Base-by-base conservation (phyloP, 2,888 invertebrate genomes). In the Achlya flavicornis region DNA sequence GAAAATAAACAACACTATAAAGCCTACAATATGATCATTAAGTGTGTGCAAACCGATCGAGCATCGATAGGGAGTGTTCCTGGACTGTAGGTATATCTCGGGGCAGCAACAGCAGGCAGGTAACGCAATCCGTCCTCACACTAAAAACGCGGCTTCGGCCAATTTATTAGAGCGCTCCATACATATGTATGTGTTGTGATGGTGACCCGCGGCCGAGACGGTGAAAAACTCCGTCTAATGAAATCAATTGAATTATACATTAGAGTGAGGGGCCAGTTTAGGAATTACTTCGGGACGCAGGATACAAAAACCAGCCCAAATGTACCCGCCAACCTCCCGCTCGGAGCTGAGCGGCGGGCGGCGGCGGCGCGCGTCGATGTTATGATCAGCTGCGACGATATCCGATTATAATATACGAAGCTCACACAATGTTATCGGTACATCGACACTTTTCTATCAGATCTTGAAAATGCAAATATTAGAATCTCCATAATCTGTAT, bases 221-320 rank as follows among this genome's bases (percentile, higher is more conserved):
- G 77, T 81, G 86, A 91, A 91, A 89, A 91, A 90, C 88, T 87
- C 75, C 76, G 71, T 76, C 85, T 90, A 90, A 91, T 89, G 82
- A 80, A 90, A 89, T 85, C 91, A 76, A 86, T 84, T 92, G 92
- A 87, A 92, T 92, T 89, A 92, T 80, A 90, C 92, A 92, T 91
- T 80, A 89, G 89, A 77, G 67, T 33, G 60, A 69, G 78, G 75
- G 73, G 78, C 88, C 83, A 86, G 89, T 91, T 87, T 72, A 87
- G 87, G 87, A 81, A 83, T 87, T 79, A 86, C 79, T 72, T 66
- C 72, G 71, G 78, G 75, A 70, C 70, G 70, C 66, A 61, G 64
- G 61, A 66, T 64, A 66, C 75, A 86, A 87, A 85, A 86, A 84
- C 73, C 63, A 61, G 64, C 66, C 38, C 71, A 68, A 64, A 61